A percentile compares a stretch with the other conserved stretches of the same genome.
phyloP scores from a whole-genome alignment of 1,140 invertebrate genomes.

The Magallana gigas region DNA sequence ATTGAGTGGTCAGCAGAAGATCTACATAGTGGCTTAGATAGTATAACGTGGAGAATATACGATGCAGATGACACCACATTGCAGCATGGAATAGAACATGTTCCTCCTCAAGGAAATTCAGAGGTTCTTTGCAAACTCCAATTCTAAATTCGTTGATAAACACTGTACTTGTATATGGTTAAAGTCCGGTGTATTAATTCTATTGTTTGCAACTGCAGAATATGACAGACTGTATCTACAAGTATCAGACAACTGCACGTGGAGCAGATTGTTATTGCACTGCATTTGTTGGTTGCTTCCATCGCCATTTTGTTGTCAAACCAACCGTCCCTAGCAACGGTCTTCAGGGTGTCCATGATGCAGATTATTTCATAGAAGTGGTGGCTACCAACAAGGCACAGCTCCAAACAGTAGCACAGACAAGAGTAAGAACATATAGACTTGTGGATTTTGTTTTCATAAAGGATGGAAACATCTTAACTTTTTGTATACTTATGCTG shows the following conservation, averaged over 20 bases:
- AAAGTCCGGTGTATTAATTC: not conserved
- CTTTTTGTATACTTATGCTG: not conserved
- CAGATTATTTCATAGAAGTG: slow-evolving; percentile 63
- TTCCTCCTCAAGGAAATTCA: slow-evolving; percentile 4
- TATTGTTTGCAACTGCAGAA: not conserved
- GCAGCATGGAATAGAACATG: slow-evolving; percentile 13
- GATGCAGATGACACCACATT: slow-evolving; percentile 45
- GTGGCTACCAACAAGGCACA: slow-evolving; percentile 60
- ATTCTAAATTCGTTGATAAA: not conserved
- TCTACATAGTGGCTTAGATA: slow-evolving; percentile 60
- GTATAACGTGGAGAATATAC: slow-evolving; percentile 58
- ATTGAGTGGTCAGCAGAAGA: slow-evolving; percentile 65
- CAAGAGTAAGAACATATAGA: slow-evolving; percentile 45
- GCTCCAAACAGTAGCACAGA: slow-evolving; percentile 48
- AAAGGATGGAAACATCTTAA: not conserved
- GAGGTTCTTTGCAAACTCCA: not conserved
- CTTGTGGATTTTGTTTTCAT: not conserved
- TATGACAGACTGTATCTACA: slow-evolving; percentile 44
- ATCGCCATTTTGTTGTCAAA: slow-evolving; percentile 59
- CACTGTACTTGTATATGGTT: not conserved
- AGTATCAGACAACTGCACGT: slow-evolving; percentile 47
- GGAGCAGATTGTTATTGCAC: slow-evolving; percentile 64
- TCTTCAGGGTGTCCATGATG: slow-evolving; percentile 59
- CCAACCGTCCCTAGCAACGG: slow-evolving; percentile 43
- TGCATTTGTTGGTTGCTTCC: slow-evolving; percentile 55